These are phyloP conservation scores for Rhinichthys klamathensis DNA, from an alignment of 2,113 vertebrate genomes.

Conservation along the genomic window DNA sequence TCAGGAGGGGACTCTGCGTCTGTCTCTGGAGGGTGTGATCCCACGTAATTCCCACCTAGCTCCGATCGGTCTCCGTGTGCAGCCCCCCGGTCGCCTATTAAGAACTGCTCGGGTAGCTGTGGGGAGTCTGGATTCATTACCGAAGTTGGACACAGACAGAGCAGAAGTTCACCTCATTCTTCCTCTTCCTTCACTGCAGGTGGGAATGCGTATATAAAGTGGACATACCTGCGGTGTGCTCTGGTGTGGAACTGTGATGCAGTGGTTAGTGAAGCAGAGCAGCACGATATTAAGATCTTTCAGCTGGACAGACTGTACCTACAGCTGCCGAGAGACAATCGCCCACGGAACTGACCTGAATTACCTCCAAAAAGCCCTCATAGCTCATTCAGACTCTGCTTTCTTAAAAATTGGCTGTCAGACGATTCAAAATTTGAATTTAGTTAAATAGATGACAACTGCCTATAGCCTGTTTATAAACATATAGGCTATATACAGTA, in stretches of 20 bases:
- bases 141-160: conserved; percentile 38
- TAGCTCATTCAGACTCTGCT: background rate
- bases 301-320: conserved; percentile 41
- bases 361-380: background rate
- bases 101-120: conserved; percentile 40
- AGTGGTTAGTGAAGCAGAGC: conserved; percentile 42
- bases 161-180: conserved; percentile 47
- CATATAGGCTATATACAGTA: too few relatives aligned
- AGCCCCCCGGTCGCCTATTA: conserved; percentile 50
- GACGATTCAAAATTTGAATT: background rate
- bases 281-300: conserved; percentile 42
- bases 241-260: conserved; percentile 33
- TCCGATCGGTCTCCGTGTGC: conserved; percentile 35
- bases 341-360: conserved; percentile 32
- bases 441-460: background rate
- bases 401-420: conserved; percentile 26
- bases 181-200: conserved; percentile 16
- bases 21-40: conserved; percentile 51
- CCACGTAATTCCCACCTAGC: conserved; percentile 48
- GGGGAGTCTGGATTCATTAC: conserved; percentile 54
- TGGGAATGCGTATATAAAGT: conserved; percentile 28
- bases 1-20: background rate
- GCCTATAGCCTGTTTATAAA: background rate
- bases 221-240: conserved; percentile 30
- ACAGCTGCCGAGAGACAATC: conserved; percentile 33